These are phyloP conservation scores for Pangasius macronema DNA, from an alignment of 2,797 vertebrate genomes.

Conservation along the genomic window DNA sequence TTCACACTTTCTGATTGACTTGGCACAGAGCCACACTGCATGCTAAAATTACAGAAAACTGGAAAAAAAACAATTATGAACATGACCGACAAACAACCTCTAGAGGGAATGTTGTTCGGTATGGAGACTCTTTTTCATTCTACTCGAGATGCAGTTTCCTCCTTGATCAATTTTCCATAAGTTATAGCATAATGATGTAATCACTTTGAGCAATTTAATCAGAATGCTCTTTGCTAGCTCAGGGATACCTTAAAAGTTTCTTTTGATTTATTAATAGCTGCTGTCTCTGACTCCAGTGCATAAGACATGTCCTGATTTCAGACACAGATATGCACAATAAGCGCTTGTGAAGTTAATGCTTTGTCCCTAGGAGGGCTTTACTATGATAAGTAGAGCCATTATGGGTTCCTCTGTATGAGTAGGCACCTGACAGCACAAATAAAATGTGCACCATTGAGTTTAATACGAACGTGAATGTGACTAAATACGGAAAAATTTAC, in stretches of 20 bases:
- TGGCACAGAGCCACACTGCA: slow-evolving; percentile 38
- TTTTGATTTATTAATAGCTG: slow-evolving; percentile 28
- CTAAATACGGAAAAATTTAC: too few relatives aligned
- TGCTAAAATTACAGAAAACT: slow-evolving; percentile 27
- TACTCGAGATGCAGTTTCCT: too few relatives aligned
- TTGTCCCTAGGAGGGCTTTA: slow-evolving; percentile 29
- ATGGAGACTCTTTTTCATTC: too few relatives aligned
- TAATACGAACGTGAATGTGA: too few relatives aligned
- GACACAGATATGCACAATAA: slow-evolving; percentile 13
- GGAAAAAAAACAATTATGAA: background rate
- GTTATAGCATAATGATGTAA: slow-evolving; percentile 19
- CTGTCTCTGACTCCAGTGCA: background rate
- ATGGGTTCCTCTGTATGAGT: slow-evolving; percentile 17
- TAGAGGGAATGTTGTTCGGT: too few relatives aligned
- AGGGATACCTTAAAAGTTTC: slow-evolving; percentile 16
- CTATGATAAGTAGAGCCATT: slow-evolving; percentile 28
- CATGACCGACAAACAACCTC: slow-evolving; percentile 7
- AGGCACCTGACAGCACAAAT: slow-evolving; percentile 29
- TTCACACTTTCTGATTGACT: slow-evolving; percentile 56
- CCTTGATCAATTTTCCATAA: too few relatives aligned
- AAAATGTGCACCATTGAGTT: slow-evolving; percentile 19
- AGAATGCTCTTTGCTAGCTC: background rate
- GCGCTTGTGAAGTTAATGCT: slow-evolving; percentile 3
- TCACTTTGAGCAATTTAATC: slow-evolving; percentile 22
- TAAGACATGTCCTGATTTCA: slow-evolving; percentile 11